Conservation (phyloP, 2,797 vertebrate genomes). For the Apogon talboti region DNA sequence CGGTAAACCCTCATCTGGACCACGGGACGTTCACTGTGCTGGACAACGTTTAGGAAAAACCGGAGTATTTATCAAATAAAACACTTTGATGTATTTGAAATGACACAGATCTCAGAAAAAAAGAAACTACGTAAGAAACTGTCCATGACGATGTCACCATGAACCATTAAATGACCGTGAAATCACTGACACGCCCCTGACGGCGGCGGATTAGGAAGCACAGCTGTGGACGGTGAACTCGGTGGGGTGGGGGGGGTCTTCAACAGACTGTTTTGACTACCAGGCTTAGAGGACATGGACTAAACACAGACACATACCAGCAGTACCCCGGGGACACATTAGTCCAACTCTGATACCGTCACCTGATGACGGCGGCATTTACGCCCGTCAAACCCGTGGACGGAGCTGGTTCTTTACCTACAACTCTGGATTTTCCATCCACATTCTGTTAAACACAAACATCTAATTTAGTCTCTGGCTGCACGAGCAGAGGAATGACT, state of each 20-base stretch:
- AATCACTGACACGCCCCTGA: constrained; percentile 14
- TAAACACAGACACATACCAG: constrained; percentile 53
- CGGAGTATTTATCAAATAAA: too few relatives aligned
- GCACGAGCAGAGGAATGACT: constrained; percentile 73
- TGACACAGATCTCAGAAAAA: background rate
- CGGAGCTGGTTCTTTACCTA: constrained; percentile 58
- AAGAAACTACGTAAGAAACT: constrained; percentile 15
- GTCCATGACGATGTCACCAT: constrained; percentile 46
- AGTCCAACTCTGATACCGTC: constrained; percentile 78
- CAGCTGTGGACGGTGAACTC: constrained; percentile 62
- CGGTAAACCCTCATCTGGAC: too few relatives aligned
- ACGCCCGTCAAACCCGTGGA: constrained; percentile 34
- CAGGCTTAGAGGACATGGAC: too few relatives aligned
- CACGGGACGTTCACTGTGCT: too few relatives aligned
- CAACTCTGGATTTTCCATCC: constrained; percentile 73
- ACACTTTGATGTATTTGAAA: too few relatives aligned
- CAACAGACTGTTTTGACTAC: background rate
- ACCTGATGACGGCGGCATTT: constrained; percentile 70
- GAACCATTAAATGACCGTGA: constrained; percentile 37
- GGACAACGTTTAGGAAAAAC: too few relatives aligned
- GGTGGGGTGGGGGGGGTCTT: constrained; percentile 21
- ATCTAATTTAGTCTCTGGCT: constrained; percentile 81
- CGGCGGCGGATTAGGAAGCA: constrained; percentile 25
- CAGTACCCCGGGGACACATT: constrained; percentile 68
- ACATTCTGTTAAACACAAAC: constrained; percentile 78